phyloP scores from a whole-genome alignment of 2,113 vertebrate species.

The Asarcornis scutulata region DNA sequence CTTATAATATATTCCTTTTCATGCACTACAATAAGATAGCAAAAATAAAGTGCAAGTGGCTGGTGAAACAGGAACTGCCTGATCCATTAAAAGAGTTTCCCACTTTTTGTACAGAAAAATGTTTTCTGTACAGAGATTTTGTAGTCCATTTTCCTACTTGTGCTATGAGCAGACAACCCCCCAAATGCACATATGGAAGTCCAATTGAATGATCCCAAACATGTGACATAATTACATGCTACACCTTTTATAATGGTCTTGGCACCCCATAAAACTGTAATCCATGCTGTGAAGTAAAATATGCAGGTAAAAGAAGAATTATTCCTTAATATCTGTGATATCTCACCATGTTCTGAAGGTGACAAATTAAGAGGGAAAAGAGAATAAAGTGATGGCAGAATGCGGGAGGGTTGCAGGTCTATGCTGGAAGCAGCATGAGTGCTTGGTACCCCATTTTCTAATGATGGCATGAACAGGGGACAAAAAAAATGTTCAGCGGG shows the following conservation, averaged over 20 bases:
- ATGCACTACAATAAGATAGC: neutral
- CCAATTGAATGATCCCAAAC: conserved; percentile 2
- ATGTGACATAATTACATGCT: conserved; percentile 20
- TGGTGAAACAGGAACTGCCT: neutral
- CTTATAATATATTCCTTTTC: neutral
- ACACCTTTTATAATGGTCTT: conserved; percentile 20
- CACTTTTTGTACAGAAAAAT: neutral
- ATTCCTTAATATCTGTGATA: conserved; percentile 21
- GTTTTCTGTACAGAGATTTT: conserved; percentile 31
- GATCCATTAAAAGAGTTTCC: conserved; percentile 8
- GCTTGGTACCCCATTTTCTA: neutral
- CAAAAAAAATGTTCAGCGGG: neutral
- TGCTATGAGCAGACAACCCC: conserved; percentile 3
- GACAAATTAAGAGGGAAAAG: conserved; percentile 28
- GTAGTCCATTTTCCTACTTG: conserved; percentile 9
- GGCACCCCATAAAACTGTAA: neutral
- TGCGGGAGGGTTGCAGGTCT: neutral
- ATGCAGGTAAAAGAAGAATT: conserved; percentile 17
- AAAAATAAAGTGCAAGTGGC: conserved; percentile 3
- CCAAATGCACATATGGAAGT: conserved; percentile 17
- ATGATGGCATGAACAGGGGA: neutral
- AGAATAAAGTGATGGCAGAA: neutral
- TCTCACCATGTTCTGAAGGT: conserved; percentile 19
- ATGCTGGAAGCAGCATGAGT: neutral
- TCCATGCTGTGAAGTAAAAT: neutral